Base-by-base conservation (phyloP, 2,888 invertebrate genomes). In the Spisula subtruncata region DNA sequence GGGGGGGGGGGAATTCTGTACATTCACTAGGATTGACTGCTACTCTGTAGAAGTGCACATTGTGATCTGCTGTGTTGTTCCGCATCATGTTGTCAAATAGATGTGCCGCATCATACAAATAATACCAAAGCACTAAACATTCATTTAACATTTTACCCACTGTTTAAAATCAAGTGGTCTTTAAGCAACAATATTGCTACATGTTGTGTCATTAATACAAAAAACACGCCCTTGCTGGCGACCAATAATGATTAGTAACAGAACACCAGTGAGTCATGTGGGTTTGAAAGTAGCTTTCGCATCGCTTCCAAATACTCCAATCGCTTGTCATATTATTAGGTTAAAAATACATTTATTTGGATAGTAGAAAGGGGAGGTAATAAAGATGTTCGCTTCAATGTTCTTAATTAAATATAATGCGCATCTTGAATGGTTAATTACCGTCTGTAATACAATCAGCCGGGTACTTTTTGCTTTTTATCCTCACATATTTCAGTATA, bases 291-390 rank as follows among this genome's bases (percentile, higher is more conserved):
- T 35, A 1, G 16, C 35, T 18, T 32, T 16, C 75, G 35, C 35
- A 75, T 75, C 35, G n/a, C 75, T 8, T 32, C 75, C 14, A 75
- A 75, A 75, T 75, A 75, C 75, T 75, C 35, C 75, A 35, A 75
- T 71, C 75, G 25, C 29, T 35, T 32, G 75, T 66, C 79, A 81
- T 75, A 35, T 88, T 88, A 87, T 85, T 81, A 46, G 46, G 14
- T 90, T 90, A 90, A 90, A 90, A 87, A 32, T 25, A 81, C 87
- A 85, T 90, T 90, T 85, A 85, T 81, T 81, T 29, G 81, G 51
- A 51, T 41, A 80, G 51, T 83, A 25, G 84, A 20, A 79, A 46
- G 25, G 51, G 56, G 35, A 25, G 71, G 71, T 51, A 46, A 83
- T 83, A 79, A 83, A 88, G 79, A 41, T n/a, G 71, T 84, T 85